A percentile compares a stretch with the other conserved stretches of the same genome.
Conservation (phyloP, 2,888 invertebrate genomes). For the Taphrorychus bicolor region DNA sequence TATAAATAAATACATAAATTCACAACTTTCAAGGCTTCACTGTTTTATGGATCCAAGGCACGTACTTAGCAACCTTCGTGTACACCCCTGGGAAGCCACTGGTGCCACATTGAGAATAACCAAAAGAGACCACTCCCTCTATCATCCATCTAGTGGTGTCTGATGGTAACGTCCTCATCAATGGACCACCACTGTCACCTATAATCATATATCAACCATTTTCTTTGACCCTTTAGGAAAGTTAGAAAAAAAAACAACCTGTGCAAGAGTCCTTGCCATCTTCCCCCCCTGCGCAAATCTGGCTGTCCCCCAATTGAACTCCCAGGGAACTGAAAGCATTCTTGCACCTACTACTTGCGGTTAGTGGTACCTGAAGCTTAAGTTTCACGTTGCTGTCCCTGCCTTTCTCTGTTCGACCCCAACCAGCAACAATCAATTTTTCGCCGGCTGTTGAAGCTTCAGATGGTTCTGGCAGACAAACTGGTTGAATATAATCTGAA, state of each 20-base stretch:
- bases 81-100: conserved; percentile 54
- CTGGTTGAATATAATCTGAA: conserved; percentile 51
- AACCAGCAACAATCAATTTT: conserved; percentile 55
- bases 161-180: conserved; percentile 66
- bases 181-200: conserved; percentile 81
- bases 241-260: conserved; percentile 30
- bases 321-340: conserved; percentile 45
- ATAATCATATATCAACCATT: conserved; percentile 67
- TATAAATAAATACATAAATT: too few species aligned
- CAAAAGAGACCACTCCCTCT: conserved; percentile 73
- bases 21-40: too few species aligned
- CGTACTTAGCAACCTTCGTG: conserved; percentile 57
- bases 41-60: conserved; percentile 68
- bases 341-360: conserved; percentile 62
- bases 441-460: conserved; percentile 50
- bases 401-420: conserved; percentile 54
- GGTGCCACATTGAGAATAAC: conserved; percentile 55
- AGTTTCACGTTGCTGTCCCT: conserved; percentile 62
- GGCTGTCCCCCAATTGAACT: conserved; percentile 45
- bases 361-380: conserved; percentile 68
- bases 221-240: conserved; percentile 57
- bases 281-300: conserved; percentile 55
- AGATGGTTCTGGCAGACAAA: conserved; percentile 51
- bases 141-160: conserved; percentile 64
- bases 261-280: conserved; percentile 72